Conservation (phyloP, 2,888 invertebrate species). For the Nomada ruficornis region DNA sequence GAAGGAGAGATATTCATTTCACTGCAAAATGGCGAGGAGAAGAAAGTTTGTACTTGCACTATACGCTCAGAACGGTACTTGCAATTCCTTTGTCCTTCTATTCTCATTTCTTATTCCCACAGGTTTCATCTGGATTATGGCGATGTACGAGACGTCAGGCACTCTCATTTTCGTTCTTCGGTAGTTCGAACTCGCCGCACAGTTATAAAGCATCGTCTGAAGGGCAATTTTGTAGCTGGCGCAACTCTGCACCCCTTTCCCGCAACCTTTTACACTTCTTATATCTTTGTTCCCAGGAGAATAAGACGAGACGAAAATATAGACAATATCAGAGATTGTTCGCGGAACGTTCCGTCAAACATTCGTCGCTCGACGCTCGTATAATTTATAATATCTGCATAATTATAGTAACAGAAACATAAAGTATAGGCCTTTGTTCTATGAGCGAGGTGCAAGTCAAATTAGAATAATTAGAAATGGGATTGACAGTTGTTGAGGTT, state of each 20-base stretch:
- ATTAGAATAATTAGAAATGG: neutral
- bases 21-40: neutral
- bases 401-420: neutral
- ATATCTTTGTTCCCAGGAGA: slow-evolving; percentile 22
- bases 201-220: slow-evolving; percentile 68
- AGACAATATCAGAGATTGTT: slow-evolving; percentile 29
- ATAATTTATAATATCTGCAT: neutral
- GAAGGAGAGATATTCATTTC: slow-evolving; percentile 10
- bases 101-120: slow-evolving; percentile 57
- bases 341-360: slow-evolving; percentile 11
- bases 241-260: slow-evolving; percentile 12
- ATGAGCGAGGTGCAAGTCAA: neutral
- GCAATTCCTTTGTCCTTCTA: slow-evolving; percentile 56
- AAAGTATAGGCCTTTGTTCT: neutral
- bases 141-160: slow-evolving; percentile 52
- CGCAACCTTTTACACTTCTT: slow-evolving; percentile 41
- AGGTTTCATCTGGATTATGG: slow-evolving; percentile 64
- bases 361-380: neutral
- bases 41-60: slow-evolving; percentile 34
- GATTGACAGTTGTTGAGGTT: too few relatives aligned
- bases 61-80: slow-evolving; percentile 43
- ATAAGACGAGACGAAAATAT: slow-evolving; percentile 39
- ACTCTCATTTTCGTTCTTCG: slow-evolving; percentile 69
- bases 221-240: slow-evolving; percentile 70
- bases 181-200: slow-evolving; percentile 54